phyloP scores from a whole-genome alignment of 2,113 vertebrate genomes.

The Chloropsis cyanopogon region DNA sequence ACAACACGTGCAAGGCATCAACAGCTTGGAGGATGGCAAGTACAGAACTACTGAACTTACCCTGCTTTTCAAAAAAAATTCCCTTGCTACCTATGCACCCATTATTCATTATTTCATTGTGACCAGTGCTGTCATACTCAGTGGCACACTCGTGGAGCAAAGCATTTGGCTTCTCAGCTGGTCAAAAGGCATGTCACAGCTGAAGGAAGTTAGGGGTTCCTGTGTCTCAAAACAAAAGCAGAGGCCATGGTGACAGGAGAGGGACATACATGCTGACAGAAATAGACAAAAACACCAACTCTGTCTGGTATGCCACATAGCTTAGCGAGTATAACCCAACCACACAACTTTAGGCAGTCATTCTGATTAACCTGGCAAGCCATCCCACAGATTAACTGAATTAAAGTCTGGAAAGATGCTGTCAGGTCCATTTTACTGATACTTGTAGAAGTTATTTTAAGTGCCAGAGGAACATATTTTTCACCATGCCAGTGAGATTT shows the following conservation, averaged over 20 bases:
- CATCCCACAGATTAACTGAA: not conserved
- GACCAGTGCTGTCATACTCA: not conserved
- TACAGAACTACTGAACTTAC: not conserved
- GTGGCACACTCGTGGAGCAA: not conserved
- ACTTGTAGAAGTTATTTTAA: not conserved
- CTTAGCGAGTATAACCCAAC: not conserved
- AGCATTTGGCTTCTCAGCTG: not conserved
- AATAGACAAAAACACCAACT: not conserved
- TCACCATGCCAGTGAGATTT: not conserved
- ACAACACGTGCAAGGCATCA: fast-evolving
- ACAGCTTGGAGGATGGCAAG: not conserved
- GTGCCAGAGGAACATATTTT: not conserved
- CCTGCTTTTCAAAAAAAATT: not conserved
- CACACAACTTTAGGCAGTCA: not conserved
- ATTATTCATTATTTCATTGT: not conserved
- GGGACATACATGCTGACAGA: not conserved
- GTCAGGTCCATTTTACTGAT: not conserved
- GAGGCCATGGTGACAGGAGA: not conserved
- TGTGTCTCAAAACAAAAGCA: not conserved
- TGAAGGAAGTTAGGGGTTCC: not conserved
- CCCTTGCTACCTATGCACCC: not conserved
- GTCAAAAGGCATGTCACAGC: not conserved
- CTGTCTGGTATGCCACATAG: fast-evolving
- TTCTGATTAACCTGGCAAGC: not conserved
- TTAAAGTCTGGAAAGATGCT: not conserved